These are phyloP conservation scores for Platycercus adscitus DNA, from an alignment of 2,113 vertebrate genomes.

Conservation along the genomic window DNA sequence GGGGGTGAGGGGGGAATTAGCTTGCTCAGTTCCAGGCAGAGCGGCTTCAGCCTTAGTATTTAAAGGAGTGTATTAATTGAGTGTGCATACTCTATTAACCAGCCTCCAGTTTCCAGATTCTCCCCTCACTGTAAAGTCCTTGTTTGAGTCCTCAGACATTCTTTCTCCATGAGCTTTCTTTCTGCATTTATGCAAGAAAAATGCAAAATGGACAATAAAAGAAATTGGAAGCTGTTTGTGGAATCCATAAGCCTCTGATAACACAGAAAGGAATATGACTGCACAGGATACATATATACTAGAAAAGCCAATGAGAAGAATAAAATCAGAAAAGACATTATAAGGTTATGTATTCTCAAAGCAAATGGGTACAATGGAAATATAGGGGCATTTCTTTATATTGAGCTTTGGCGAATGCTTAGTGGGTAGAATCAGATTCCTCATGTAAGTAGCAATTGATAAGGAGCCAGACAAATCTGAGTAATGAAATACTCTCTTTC, in stretches of 20 bases:
- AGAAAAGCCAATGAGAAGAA: not conserved
- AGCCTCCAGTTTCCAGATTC: not conserved
- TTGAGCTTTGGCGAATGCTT: not conserved
- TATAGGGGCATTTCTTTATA: not conserved
- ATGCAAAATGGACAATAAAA: not conserved
- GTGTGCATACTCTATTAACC: not conserved
- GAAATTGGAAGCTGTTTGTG: not conserved
- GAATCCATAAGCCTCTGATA: not conserved
- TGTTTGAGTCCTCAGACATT: not conserved
- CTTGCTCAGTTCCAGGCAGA: not conserved
- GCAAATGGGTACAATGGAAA: not conserved
- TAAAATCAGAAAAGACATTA: not conserved
- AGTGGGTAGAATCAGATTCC: not conserved
- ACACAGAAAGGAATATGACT: not conserved
- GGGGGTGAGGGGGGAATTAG: not conserved
- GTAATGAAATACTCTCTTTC: constrained; percentile 1
- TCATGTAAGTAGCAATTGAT: not conserved
- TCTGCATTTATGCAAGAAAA: not conserved
- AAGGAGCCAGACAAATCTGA: not conserved
- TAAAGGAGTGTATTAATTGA: not conserved
- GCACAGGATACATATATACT: not conserved
- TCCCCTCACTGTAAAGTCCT: not conserved
- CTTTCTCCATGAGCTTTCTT: not conserved
- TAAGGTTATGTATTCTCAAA: not conserved
- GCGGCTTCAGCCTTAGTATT: not conserved